phyloP scores from a whole-genome alignment of 1,140 invertebrate species.

The Habropoda laboriosa region DNA sequence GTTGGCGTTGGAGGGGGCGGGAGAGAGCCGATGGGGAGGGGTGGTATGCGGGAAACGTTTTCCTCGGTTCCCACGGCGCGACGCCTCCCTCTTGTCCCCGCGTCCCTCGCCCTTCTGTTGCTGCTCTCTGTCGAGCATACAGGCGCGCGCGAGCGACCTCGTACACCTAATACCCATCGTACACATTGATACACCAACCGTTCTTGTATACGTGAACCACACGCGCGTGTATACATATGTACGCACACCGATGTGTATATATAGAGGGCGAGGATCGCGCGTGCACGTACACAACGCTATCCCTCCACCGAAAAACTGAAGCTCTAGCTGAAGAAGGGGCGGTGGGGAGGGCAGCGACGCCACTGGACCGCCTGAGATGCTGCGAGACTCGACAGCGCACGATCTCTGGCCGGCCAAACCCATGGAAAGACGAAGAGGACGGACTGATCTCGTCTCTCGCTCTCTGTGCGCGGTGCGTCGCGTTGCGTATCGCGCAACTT shows the following conservation, averaged over 20 bases:
- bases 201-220: slow-evolving; percentile 3
- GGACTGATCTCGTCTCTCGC: neutral
- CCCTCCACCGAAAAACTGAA: slow-evolving; percentile 54
- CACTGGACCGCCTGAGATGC: slow-evolving; percentile 75
- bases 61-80: slow-evolving; percentile 80
- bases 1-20: slow-evolving; percentile 48
- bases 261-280: neutral
- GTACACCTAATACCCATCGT: slow-evolving; percentile 21
- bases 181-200: too few relatives aligned
- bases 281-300: slow-evolving; percentile 26
- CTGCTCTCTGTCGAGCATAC: slow-evolving; percentile 43
- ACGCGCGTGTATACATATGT: slow-evolving; percentile 9
- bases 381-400: slow-evolving; percentile 53
- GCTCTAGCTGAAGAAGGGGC: slow-evolving; percentile 18
- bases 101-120: slow-evolving; percentile 48
- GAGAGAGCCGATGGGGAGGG: slow-evolving; percentile 33
- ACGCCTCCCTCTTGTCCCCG: slow-evolving; percentile 69
- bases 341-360: slow-evolving; percentile 56
- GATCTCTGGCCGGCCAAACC: slow-evolving; percentile 55
- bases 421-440: slow-evolving; percentile 28
- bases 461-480: neutral
- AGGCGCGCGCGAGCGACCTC: slow-evolving; percentile 27
- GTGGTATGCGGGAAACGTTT: slow-evolving; percentile 80
- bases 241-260: too few relatives aligned
- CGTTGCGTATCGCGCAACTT: neutral